phyloP scores from a whole-genome alignment of 2,888 invertebrate species.

The Stenodera caucasica region DNA sequence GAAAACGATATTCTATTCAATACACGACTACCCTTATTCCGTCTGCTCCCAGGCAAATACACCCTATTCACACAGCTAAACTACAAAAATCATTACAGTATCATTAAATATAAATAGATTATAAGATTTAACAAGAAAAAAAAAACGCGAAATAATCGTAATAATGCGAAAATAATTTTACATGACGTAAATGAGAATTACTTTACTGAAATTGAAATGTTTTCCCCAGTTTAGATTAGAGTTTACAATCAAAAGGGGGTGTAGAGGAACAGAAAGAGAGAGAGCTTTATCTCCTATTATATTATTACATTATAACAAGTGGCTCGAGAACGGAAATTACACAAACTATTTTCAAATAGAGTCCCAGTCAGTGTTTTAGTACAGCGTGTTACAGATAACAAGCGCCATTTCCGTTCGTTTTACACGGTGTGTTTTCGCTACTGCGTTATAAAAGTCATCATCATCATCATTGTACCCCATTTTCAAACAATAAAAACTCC shows the following conservation, averaged over 20 bases:
- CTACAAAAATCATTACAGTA: too few relatives aligned
- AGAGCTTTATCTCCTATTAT: slow-evolving; percentile 49
- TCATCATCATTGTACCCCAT: neutral
- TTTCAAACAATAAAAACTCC: neutral
- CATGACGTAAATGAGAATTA: neutral
- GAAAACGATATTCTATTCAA: slow-evolving; percentile 48
- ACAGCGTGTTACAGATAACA: slow-evolving; percentile 53
- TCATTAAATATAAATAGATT: too few relatives aligned
- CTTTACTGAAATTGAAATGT: neutral
- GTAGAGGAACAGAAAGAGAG: slow-evolving; percentile 16
- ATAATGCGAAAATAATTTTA: too few relatives aligned
- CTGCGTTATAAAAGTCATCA: neutral
- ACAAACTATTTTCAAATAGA: slow-evolving; percentile 58
- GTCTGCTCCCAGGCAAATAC: slow-evolving; percentile 32
- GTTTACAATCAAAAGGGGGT: slow-evolving; percentile 2
- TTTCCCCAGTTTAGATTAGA: neutral
- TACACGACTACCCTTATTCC: slow-evolving; percentile 44
- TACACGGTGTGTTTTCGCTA: slow-evolving; percentile 38
- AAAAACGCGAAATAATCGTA: too few relatives aligned
- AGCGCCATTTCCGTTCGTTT: slow-evolving; percentile 54
- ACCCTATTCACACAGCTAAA: too few relatives aligned
- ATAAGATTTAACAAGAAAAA: too few relatives aligned
- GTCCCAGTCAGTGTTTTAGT: slow-evolving; percentile 54
- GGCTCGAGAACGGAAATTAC: slow-evolving; percentile 57
- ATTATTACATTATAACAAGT: slow-evolving; percentile 57